Conservation (phyloP, 2,113 vertebrate species). For the Centropus unirufus region DNA sequence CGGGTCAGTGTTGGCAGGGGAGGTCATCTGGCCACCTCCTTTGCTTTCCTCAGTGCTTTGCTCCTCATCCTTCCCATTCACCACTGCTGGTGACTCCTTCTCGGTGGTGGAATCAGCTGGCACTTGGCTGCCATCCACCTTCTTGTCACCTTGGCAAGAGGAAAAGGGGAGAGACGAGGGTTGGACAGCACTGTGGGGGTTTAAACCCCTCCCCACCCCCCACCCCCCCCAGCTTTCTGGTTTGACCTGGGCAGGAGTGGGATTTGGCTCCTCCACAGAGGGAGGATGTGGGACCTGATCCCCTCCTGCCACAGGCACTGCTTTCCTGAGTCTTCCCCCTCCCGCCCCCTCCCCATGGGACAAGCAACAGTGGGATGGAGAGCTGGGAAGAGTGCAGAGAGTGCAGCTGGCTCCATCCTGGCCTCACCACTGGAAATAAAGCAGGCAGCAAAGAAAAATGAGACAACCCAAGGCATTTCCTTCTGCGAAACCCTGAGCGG, state of each 20-base stretch:
- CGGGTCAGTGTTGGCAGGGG: conserved; percentile 68
- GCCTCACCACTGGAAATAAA: neutral
- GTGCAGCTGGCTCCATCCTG: neutral
- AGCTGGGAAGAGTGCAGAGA: neutral
- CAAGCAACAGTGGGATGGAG: neutral
- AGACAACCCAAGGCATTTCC: conserved; percentile 1
- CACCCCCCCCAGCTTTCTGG: fast-evolving
- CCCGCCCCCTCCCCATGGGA: conserved; percentile 23
- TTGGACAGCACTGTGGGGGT: fast-evolving
- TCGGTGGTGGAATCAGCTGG: neutral
- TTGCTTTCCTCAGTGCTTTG: conserved; percentile 82
- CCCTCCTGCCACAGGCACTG: fast-evolving
- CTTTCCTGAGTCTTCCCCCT: conserved; percentile 33
- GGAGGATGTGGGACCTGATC: neutral
- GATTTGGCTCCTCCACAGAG: neutral
- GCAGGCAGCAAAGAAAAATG: neutral
- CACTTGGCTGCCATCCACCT: conserved; percentile 46
- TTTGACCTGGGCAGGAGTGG: neutral
- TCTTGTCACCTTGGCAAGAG: conserved; percentile 67
- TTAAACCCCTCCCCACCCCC: neutral
- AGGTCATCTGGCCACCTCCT: conserved; percentile 82
- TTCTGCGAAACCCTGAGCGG: neutral
- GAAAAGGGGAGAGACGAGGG: neutral
- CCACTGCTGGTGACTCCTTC: conserved; percentile 59
- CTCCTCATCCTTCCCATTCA: conserved; percentile 87